Evolutionary conservation across 2,113 vertebrate species (phyloP).

Genomic region (Zosterops japonicus): DNA sequence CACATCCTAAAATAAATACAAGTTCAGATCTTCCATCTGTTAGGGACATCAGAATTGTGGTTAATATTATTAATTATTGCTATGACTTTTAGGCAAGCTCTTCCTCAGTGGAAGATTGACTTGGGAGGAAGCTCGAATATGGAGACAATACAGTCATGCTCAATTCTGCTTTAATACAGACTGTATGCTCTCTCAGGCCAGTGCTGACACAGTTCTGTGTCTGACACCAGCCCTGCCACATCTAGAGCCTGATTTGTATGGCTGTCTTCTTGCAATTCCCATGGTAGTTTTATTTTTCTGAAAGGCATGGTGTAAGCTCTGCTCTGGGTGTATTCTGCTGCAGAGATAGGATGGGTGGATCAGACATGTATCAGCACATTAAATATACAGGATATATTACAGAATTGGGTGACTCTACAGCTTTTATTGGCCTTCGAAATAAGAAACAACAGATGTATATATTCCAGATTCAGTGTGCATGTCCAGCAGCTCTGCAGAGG

Average conservation of each 20-base stretch:
- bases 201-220: not conserved
- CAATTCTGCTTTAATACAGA: not conserved
- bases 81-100: not conserved
- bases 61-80: not conserved
- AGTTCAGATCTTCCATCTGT: not conserved
- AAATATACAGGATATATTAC: not conserved
- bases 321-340: not conserved
- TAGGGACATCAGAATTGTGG: not conserved
- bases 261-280: not conserved
- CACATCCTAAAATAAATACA: not conserved
- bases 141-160: not conserved
- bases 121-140: fast-evolving
- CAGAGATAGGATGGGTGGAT: not conserved
- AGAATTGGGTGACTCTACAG: not conserved
- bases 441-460: not conserved
- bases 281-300: not conserved
- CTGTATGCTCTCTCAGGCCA: not conserved
- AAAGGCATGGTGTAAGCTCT: fast-evolving
- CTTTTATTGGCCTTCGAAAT: not conserved
- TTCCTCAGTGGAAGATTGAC: not conserved
- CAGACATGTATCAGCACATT: not conserved
- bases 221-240: not conserved
- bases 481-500: not conserved
- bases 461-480: not conserved
- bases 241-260: not conserved